Conservation (phyloP, 2,113 vertebrate genomes). For the Ia io region DNA sequence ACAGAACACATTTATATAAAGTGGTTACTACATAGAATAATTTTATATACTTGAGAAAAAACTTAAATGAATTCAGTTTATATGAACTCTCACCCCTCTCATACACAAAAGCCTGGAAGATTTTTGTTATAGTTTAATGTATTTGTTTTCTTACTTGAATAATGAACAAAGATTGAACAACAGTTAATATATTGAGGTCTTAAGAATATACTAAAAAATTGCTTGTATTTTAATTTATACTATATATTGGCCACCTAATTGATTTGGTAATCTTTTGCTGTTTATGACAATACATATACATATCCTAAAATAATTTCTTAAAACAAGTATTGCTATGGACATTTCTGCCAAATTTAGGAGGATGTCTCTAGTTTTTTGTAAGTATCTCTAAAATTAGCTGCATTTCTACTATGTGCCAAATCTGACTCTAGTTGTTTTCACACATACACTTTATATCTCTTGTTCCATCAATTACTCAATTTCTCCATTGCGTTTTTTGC, state of each 20-base stretch:
- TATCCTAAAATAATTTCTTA: not conserved
- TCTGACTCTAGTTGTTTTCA: not conserved
- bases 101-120: not conserved
- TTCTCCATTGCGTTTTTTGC: not conserved
- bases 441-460: not conserved
- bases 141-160: not conserved
- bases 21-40: not conserved
- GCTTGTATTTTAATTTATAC: not conserved
- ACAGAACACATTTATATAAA: not conserved
- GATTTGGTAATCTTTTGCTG: not conserved
- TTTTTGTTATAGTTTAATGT: not conserved
- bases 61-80: not conserved
- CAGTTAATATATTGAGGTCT: not conserved
- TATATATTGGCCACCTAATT: not conserved
- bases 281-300: not conserved
- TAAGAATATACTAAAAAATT: not conserved
- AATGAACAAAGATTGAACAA: not conserved
- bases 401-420: not conserved
- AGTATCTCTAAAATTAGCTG: not conserved
- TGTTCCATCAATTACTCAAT: not conserved
- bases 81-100: not conserved
- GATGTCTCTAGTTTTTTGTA: not conserved
- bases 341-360: not conserved
- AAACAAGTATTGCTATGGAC: not conserved
- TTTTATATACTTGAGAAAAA: not conserved